A percentile compares a stretch with the other conserved stretches of the same genome.
These are phyloP conservation scores for Petrosia ficiformis DNA, from an alignment of 37 sponge, comb jelly and placozoan species.

Conservation along the genomic window DNA sequence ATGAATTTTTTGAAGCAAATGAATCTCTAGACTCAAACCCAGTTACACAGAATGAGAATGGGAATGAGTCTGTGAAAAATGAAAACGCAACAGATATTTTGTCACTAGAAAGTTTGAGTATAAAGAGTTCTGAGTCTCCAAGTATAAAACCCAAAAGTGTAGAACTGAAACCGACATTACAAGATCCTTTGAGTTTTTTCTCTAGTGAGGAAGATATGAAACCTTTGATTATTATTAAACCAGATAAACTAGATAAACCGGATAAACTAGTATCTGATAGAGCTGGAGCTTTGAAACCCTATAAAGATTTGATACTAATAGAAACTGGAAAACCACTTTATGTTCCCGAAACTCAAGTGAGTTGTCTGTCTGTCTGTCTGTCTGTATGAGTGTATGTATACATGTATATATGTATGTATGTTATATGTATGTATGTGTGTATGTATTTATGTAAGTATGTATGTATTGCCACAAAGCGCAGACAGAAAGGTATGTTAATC, in stretches of 20 bases:
- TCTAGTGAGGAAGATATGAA: not conserved
- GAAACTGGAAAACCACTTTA: slow-evolving; percentile 67
- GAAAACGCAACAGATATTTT: too few species aligned
- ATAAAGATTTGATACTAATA: slow-evolving; percentile 69
- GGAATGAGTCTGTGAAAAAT: too few species aligned
- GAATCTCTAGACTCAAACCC: slow-evolving; percentile 51
- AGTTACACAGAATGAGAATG: too few species aligned
- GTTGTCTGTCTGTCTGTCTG: too few species aligned
- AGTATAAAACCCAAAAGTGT: not conserved
- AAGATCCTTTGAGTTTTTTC: not conserved
- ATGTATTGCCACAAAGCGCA: too few species aligned
- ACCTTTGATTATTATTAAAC: not conserved
- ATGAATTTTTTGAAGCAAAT: slow-evolving; percentile 79
- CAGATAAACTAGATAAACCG: not conserved
- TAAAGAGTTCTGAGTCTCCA: too few species aligned
- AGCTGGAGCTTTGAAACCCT: slow-evolving; percentile 42
- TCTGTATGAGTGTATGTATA: too few species aligned
- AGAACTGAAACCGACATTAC: too few species aligned
- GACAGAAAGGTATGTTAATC: not conserved
- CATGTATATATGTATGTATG: too few species aligned
- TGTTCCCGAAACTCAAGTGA: slow-evolving; percentile 84
- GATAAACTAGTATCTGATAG: slow-evolving; percentile 20
- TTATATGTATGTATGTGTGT: too few species aligned
- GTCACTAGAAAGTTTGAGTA: too few species aligned
- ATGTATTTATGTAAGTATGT: too few species aligned